Percentiles rank a stretch among this genome's conserved stretches.
Conservation (phyloP, 2,888 invertebrate genomes). For the Cheilosia scutellata region DNA sequence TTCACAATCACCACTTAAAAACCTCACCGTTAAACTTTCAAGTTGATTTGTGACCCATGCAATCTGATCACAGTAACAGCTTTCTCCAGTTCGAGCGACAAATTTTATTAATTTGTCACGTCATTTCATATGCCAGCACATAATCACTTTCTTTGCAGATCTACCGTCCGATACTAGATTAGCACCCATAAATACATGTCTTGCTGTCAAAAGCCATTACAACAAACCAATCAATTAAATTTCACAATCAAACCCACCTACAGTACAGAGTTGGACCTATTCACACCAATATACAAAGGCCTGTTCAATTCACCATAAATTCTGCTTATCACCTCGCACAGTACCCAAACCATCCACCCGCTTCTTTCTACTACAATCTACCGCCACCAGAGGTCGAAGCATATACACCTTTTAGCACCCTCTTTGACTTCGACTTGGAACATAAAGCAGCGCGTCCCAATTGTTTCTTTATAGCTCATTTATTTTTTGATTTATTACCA, state of each 20-base stretch:
- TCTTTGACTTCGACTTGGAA: constrained; percentile 50
- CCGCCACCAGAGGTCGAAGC: constrained; percentile 50
- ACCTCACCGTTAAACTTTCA: not conserved
- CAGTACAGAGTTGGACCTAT: not conserved
- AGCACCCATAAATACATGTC: constrained; percentile 63
- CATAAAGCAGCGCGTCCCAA: constrained; percentile 65
- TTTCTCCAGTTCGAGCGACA: constrained; percentile 21
- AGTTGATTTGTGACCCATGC: constrained; percentile 48
- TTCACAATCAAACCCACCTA: constrained; percentile 43
- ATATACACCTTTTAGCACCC: constrained; percentile 53
- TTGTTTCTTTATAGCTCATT: constrained; percentile 76
- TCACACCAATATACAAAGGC: constrained; percentile 29
- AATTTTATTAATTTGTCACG: constrained; percentile 71
- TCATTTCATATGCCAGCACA: constrained; percentile 52
- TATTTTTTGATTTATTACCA: constrained; percentile 74
- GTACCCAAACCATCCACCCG: not conserved
- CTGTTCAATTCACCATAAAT: constrained; percentile 69
- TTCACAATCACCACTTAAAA: not conserved
- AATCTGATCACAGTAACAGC: constrained; percentile 2
- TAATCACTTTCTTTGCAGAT: constrained; percentile 41
- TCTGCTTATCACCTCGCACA: constrained; percentile 56
- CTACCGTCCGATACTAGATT: constrained; percentile 39
- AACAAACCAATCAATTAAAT: constrained; percentile 72
- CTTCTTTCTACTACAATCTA: constrained; percentile 27
- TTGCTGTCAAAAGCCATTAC: constrained; percentile 67